Conservation (phyloP, 1,140 invertebrate species). For the Diorhabda elongata region DNA sequence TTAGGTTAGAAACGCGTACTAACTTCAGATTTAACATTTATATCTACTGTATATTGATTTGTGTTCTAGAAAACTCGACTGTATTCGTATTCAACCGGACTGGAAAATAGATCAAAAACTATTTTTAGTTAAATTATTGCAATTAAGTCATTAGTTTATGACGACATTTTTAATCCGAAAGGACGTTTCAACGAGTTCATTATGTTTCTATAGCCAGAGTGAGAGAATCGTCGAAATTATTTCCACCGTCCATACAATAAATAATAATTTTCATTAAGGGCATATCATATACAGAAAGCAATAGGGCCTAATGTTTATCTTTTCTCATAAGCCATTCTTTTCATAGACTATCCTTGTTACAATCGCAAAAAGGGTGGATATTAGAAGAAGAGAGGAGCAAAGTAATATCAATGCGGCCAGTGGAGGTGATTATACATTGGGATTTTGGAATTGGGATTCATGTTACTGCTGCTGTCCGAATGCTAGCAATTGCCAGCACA, state of each 20-base stretch:
- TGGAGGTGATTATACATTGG: slow-evolving; percentile 32
- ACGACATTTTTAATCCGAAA: background rate
- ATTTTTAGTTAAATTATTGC: too few species aligned
- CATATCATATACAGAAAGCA: slow-evolving; percentile 19
- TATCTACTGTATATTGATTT: too few species aligned
- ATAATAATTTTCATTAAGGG: slow-evolving; percentile 24
- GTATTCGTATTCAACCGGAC: too few species aligned
- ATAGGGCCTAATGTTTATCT: slow-evolving; percentile 22
- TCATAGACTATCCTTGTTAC: slow-evolving; percentile 8
- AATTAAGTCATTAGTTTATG: too few species aligned
- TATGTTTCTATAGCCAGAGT: background rate
- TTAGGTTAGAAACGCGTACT: too few species aligned
- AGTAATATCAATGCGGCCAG: slow-evolving; percentile 18
- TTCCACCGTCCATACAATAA: slow-evolving; percentile 13
- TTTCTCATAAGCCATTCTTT: slow-evolving; percentile 17
- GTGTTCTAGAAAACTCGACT: too few species aligned
- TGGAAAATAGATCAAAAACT: too few species aligned
- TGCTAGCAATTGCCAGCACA: slow-evolving; percentile 31
- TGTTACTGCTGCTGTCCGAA: slow-evolving; percentile 19
- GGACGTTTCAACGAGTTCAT: slow-evolving; percentile 8
- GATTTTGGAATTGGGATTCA: slow-evolving; percentile 40
- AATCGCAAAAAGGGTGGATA: background rate
- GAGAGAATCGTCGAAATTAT: slow-evolving; percentile 5
- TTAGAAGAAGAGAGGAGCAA: slow-evolving; percentile 11
- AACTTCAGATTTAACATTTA: too few species aligned